phyloP scores from a whole-genome alignment of 2,797 vertebrate genomes.

The Megaceryle alcyon region DNA sequence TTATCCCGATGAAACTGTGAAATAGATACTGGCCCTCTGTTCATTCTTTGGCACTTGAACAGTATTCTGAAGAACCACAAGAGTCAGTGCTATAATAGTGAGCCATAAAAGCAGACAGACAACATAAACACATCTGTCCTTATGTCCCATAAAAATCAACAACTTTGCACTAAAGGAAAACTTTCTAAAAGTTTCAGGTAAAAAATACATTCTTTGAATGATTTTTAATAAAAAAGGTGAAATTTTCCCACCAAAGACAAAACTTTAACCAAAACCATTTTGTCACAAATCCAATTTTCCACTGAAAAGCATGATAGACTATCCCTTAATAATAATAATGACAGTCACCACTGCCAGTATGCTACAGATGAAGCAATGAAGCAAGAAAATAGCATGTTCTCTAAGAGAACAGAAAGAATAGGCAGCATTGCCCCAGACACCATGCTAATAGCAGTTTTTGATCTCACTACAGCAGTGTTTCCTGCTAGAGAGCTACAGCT shows the following conservation, averaged over 20 bases:
- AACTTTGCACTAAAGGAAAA: background rate
- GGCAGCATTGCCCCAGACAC: background rate
- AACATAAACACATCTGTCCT: conserved; percentile 54
- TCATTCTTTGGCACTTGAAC: conserved; percentile 23
- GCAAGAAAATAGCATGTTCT: conserved; percentile 25
- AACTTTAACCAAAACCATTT: background rate
- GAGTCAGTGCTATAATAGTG: background rate
- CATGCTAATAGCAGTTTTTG: conserved; percentile 20
- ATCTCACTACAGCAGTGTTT: conserved; percentile 34
- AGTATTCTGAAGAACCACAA: conserved; percentile 2
- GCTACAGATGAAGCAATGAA: conserved; percentile 26
- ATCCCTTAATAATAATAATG: conserved; percentile 17
- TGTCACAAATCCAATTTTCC: conserved; percentile 59
- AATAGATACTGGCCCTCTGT: conserved; percentile 33
- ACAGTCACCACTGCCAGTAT: background rate
- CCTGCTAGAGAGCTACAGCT: conserved; percentile 32
- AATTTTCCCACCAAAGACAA: conserved; percentile 19
- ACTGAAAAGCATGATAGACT: conserved; percentile 4
- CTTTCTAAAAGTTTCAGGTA: background rate
- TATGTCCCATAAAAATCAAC: conserved; percentile 39
- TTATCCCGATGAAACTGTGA: conserved; percentile 28
- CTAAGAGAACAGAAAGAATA: background rate
- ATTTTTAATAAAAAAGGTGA: conserved; percentile 4
- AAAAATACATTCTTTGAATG: background rate
- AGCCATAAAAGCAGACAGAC: conserved; percentile 51